Base-by-base conservation (phyloP, 2,797 vertebrate species). In the Acrossocheilus wenchowensis region DNA sequence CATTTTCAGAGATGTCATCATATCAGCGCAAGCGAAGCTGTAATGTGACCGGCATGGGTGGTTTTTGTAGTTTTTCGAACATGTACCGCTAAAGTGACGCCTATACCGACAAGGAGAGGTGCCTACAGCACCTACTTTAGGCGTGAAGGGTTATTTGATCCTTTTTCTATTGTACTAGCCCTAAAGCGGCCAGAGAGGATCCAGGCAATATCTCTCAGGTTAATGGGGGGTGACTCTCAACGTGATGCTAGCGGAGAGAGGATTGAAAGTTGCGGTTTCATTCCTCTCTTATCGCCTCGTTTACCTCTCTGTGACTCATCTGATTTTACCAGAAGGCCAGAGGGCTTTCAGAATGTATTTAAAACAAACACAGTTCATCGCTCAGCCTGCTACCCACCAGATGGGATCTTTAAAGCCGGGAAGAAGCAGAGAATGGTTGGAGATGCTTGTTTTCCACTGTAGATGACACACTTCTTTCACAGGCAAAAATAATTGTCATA, bases 161-260 rank as follows among this genome's bases (percentile, higher is more conserved):
- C 69, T 79, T 68, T 88, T 88, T 87, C 68, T 60, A 71, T 78
- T 88, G 78, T 89, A 52, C 69, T 3, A n/a, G 82, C 78, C 87
- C 82, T 82, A 72, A 71, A 64, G 88, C n/a, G 77, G 88, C 91
- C 88, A 88, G 78, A 90, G 86, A 83, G 60, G 89, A 92, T 92
- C 90, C 77, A 9, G 90, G 92, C 94, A 92, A 93, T 94, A 94
- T 93, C 92, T 93, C 92, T 92, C 90, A 91, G 92, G 89, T 94
- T 94, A 95, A 94, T 94, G 93, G 92, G 91, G 90, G 92, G 93
- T 93, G 94, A 94, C 93, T 94, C 91, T 77, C 69, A 80, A 86
- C 14, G 48, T 86, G 85, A 81, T 78, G 87, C 39, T 85, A 86
- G 87, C 19, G 26, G 68, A 80, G 68, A 80, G 82, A 83, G 50